These are phyloP conservation scores for Tetranychus truncatus DNA, from an alignment of 2,888 invertebrate genomes.

Conservation along the genomic window DNA sequence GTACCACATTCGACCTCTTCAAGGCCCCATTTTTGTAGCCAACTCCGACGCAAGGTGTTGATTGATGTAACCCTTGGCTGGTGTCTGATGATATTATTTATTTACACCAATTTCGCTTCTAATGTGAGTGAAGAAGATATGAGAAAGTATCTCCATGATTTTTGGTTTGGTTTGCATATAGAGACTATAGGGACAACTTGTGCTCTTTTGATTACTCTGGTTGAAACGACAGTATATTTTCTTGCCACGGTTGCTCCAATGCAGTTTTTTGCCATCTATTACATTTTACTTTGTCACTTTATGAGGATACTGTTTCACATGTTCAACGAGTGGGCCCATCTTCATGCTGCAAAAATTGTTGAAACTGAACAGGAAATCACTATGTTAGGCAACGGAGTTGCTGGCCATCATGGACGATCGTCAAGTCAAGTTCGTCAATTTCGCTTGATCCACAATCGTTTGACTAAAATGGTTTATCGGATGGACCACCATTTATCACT, in stretches of 20 bases:
- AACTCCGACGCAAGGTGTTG: background rate
- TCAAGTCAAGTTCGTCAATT: background rate
- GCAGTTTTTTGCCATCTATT: constrained; percentile 5
- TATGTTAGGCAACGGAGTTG: too few relatives aligned
- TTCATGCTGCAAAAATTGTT: background rate
- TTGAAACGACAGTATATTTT: constrained; percentile 8
- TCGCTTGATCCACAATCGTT: background rate
- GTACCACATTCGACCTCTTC: background rate
- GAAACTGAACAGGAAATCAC: too few relatives aligned
- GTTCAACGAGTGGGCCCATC: background rate
- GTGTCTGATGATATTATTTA: background rate
- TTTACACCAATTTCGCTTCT: constrained; percentile 1
- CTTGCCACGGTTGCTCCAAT: constrained; percentile 3
- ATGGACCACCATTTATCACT: background rate
- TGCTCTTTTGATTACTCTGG: background rate
- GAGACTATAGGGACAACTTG: background rate
- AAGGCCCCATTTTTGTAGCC: background rate
- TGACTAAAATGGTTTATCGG: constrained; percentile 1
- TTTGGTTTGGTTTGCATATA: background rate
- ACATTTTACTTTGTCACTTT: background rate
- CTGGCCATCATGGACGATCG: background rate
- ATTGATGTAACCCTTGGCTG: constrained; percentile 3
- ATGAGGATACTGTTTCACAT: background rate
- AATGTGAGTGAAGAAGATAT: background rate
- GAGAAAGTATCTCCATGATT: background rate